These are phyloP conservation scores for Leucosticte australis DNA, from an alignment of 2,113 vertebrate species.

Conservation along the genomic window DNA sequence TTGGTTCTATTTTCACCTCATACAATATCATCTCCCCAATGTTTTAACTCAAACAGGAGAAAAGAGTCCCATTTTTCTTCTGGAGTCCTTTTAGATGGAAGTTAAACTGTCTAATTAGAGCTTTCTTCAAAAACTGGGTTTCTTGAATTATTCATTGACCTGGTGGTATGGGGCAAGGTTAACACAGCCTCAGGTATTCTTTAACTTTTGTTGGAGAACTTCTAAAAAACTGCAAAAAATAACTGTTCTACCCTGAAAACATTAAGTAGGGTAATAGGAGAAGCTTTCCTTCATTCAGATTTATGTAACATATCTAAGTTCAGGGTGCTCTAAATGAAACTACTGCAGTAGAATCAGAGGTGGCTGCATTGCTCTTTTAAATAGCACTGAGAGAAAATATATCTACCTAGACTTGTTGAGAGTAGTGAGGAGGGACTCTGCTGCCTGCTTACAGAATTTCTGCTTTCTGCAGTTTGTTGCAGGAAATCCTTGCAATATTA, in stretches of 20 bases:
- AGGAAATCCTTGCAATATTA: not conserved
- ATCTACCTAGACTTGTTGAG: not conserved
- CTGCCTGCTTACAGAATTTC: not conserved
- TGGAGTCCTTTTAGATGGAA: not conserved
- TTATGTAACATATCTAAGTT: not conserved
- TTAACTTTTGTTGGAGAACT: not conserved
- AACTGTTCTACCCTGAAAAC: not conserved
- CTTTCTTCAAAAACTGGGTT: not conserved
- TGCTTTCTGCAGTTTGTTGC: not conserved
- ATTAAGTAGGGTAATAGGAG: not conserved
- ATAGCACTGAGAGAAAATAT: not conserved
- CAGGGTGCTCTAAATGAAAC: not conserved
- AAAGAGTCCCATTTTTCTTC: not conserved
- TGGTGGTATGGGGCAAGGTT: not conserved
- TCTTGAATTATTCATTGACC: conserved; percentile 46
- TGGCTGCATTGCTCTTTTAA: not conserved
- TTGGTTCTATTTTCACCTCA: not conserved
- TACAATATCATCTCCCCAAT: not conserved
- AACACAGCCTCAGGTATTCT: not conserved
- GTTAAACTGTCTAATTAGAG: conserved; percentile 21
- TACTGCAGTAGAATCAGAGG: not conserved
- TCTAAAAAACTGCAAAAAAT: not conserved
- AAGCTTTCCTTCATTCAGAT: not conserved
- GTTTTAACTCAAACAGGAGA: not conserved
- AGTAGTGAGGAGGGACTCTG: not conserved